Evolutionary conservation across 2,113 vertebrate species (phyloP), one percentile per base, ranked within the genome.

Genomic region (Bos indicus): DNA sequence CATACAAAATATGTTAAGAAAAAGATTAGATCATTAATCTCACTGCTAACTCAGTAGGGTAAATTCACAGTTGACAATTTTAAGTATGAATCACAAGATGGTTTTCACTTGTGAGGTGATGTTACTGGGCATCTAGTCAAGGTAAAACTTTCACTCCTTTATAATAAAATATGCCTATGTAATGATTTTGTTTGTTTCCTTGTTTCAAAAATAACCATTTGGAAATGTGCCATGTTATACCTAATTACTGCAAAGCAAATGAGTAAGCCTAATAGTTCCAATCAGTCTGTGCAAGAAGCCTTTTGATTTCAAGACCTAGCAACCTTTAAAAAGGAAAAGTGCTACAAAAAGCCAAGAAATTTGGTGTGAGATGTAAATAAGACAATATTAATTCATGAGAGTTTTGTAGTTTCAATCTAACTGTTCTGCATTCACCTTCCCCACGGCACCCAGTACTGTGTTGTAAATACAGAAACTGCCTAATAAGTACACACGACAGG

Each of bases 231-330:
- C 94, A 86, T 36, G 25, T 86, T 62, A 78, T 33, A 52, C 6
- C 46, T 95, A 95, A 94, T 89, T 91, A 81, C 2, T 60, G 8
- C 36, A 80, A 94, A 92, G 33, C 36, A 91, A 92, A 96, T 64
- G 64, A 15, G 7, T 86, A 94, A 92, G 23, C 14, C 19, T 89
- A 91, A 64, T 21, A 26, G 12, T 43, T 85, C 28, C 88, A 82
- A 97, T 92, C 74, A 91, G 64, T 46, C 57, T 56, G 23, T 46
- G 26, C 60, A 89, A 59, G 62, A 83, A 19, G 33, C 23, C 30
- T 93, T 98, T 93, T 94, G 90, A 96, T 90, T 92, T 88, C 46
- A 96, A 95, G 4, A 96, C 7, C 56, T 4, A 97, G 64, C 16
- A 59, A 87, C 85, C 92, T 95, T 93, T 92, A 71, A 62, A 92